A percentile compares a stretch with the other conserved stretches of the same genome.
Evolutionary conservation across 2,888 invertebrate genomes (phyloP).

Genomic region (Lepidonotus clava): DNA sequence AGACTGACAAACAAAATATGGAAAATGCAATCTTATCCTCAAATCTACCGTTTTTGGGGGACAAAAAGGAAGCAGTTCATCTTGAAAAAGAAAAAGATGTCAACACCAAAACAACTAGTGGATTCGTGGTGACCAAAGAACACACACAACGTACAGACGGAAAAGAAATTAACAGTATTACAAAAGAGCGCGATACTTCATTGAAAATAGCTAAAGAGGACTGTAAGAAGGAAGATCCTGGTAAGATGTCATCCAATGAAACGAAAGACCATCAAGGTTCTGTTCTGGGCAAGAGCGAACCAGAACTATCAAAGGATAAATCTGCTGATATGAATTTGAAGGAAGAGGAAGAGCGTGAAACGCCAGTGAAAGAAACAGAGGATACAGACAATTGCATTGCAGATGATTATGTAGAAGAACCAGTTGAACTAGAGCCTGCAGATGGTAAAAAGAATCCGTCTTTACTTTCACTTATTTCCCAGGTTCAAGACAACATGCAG

Average conservation of each 20-base stretch:
- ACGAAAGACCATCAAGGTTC: background rate
- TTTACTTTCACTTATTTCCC: background rate
- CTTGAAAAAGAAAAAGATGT: too few relatives aligned
- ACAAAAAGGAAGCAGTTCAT: too few relatives aligned
- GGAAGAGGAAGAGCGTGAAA: background rate
- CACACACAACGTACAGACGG: too few relatives aligned
- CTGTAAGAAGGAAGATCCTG: background rate
- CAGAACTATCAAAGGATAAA: background rate
- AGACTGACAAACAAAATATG: too few relatives aligned
- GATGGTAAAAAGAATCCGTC: slow-evolving; percentile 2
- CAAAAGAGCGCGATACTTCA: too few relatives aligned
- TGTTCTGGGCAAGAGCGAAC: background rate
- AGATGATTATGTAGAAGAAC: slow-evolving; percentile 25
- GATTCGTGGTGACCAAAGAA: too few relatives aligned
- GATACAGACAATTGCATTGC: background rate
- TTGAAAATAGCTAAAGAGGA: too few relatives aligned
- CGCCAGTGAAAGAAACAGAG: background rate
- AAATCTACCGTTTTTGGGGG: too few relatives aligned
- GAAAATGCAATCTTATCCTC: too few relatives aligned
- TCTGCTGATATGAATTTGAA: background rate
- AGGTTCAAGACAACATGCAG: background rate
- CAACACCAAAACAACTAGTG: too few relatives aligned
- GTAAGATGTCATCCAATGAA: background rate
- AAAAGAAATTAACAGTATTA: too few relatives aligned
- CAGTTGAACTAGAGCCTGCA: background rate